Base-by-base conservation (phyloP, 1,140 invertebrate genomes). In the Pseudobourletiella spinata region DNA sequence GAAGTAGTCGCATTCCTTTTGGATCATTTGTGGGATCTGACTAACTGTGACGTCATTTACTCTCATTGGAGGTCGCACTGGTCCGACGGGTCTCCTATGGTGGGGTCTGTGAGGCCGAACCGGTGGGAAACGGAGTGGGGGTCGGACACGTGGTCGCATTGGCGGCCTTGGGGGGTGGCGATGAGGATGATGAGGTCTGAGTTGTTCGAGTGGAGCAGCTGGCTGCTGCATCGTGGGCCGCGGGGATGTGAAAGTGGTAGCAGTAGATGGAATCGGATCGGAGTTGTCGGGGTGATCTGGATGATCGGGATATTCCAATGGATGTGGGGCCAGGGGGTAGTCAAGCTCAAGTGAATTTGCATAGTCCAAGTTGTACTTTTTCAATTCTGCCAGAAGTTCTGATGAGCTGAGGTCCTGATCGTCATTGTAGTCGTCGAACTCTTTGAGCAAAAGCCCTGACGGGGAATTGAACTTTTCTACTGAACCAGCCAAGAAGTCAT, bases 1-100 rank as follows among this genome's bases (percentile, higher is more conserved):
- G 72, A 89, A 88, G 56, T 84, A 79, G 65, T 86, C 85, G 69
- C 86, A 88, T 59, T 81, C 77, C 43, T 74, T 68, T 20, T 65
- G 59, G 24, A 58, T 63, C 18, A 59, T 61, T 32, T 71, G 60
- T 20, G 67, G 70, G 42, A 65, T 59, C 56, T 67, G 55, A 29
- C 59, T 61, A 14, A 68, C 62, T 3, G 58, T 69, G 22, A 68
- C 64, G n/a, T 70, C 64, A 57, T 68, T 68, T 18, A 70, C 64
- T 25, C 61, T 14, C 16, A 64, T 50, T 22, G 66, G 63, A 18
- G 59, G 59, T 29, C 59, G 1, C 28, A 60, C 30, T 6, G 48
- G 43, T 1, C 43, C 26, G 25, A 52, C 22, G 14, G 48, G 43
- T 1, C 43, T 20, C 32, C 54, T 35, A n/a, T 6, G 54, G 4